Evolutionary conservation across 2,113 vertebrate species (phyloP), one percentile per base, ranked within the genome.

Genomic region (Megalops atlanticus): DNA sequence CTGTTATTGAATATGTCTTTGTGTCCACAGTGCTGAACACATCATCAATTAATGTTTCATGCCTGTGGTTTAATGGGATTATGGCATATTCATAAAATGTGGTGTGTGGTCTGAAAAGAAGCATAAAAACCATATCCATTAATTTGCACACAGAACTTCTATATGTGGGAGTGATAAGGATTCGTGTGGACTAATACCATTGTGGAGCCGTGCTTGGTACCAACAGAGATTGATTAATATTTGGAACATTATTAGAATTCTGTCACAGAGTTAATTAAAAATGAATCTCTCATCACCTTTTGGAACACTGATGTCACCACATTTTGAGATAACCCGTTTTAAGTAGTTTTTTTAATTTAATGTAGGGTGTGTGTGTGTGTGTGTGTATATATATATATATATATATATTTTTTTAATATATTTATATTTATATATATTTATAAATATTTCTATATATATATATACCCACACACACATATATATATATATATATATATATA

Each of bases 261-360:
- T 73, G 70, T 73, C 70, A 39, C 70, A 39, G 36, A 74, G 36
- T 74, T 74, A 74, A 74, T 74, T 74, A 74, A 74, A 74, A 74
- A 74, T 41, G 40, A 40, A 74, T 43, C 35, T 41, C 72, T 74
- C 40, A 41, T 74, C 72, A 74, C 38, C 72, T 43, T 24, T 8
- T 41, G 72, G 40, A 40, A 39, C 24, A 21, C 18, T 41, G 72
- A 74, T 74, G 38, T 41, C 72, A 41, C 39, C 36, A 43, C 38
- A 39, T 43, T 74, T 74, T 21, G 3, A 41, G 72, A 74, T 74
- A 41, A 41, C 72, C 72, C 6, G 41, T 74, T 43, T 74, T 74
- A n/a, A 27, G n/a, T 27, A 41, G 3, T n/a, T 41, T 41, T 74
- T 5, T 74, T 43, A 41, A 41, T 41, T 43, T 74, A 41, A 43